Evolutionary conservation across 2,113 vertebrate genomes (phyloP), one percentile per base, ranked within the genome.

Genomic region (Pangasianodon hypophthalmus): DNA sequence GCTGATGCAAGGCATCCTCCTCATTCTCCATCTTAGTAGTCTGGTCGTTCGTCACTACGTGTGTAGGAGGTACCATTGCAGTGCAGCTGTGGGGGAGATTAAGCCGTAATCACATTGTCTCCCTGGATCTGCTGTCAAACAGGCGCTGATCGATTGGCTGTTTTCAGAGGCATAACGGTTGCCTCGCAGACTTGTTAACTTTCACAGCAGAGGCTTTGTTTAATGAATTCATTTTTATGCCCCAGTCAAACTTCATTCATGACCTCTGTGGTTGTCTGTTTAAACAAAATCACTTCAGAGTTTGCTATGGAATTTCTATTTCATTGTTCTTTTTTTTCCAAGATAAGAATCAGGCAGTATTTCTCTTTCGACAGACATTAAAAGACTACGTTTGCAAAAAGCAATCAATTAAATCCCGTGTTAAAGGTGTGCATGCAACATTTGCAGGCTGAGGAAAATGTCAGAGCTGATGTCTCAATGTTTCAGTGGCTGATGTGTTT

Each of bases 51-150:
- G 62, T 90, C 11, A 32, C 16, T 50, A 71, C 44, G 32, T 58
- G 52, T 87, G 89, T 87, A 56, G 84, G 89, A 75, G 90, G 85
- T 60, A 91, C 84, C 89, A 89, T 84, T 73, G 2, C 84, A 37
- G 73, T 56, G 71, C 50, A 44, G 71, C 62, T 87, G 77, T 83
- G 90, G 87, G 44, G 92, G 80, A 81, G 89, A 87, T 91, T 90
- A 91, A 87, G 75, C 73, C 18, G 71, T 83, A 90, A 91, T 92
- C 91, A 50, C 62, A n/a, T 89, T 89, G 82, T 88, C 90, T 86
- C 90, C 21, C 41, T 64, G 85, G 89, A 89, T 62, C 73, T 86
- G 56, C 87, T 87, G 64, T 90, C 89, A 85, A 90, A 26, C 81
- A 89, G 54, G 83, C 67, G 14, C 80, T 87, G 87, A 88, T 83